phyloP scores from a whole-genome alignment of 2,888 invertebrate genomes.

The Aplocera efformata region DNA sequence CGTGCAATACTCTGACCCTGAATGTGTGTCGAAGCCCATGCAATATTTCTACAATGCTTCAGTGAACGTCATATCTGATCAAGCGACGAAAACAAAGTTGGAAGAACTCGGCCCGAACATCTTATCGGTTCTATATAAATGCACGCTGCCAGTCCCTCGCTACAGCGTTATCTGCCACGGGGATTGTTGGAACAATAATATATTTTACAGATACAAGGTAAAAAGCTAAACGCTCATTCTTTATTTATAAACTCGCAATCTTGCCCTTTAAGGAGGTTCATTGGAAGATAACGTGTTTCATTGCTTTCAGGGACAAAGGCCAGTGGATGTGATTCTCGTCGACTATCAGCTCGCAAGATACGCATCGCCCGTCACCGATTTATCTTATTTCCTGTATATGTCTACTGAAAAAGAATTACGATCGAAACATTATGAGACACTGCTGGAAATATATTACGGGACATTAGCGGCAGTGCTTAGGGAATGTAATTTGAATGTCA shows the following conservation, averaged over 20 bases:
- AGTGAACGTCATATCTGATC: conserved; percentile 46
- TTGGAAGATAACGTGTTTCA: conserved; percentile 20
- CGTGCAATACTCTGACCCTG: conserved; percentile 51
- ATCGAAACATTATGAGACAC: conserved; percentile 42
- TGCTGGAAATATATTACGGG: conserved; percentile 54
- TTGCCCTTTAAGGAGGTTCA: conserved; percentile 17
- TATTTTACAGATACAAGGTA: conserved; percentile 54
- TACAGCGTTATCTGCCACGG: conserved; percentile 57
- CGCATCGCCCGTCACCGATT: conserved; percentile 58
- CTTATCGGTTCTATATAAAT: conserved; percentile 45
- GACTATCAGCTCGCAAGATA: conserved; percentile 56
- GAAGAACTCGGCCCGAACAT: conserved; percentile 42
- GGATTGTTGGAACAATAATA: conserved; percentile 65
- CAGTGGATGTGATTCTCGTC: conserved; percentile 53
- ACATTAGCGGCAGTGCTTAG: conserved; percentile 55
- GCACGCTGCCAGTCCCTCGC: conserved; percentile 36
- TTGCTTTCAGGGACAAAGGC: conserved; percentile 49
- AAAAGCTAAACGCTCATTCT: conserved; percentile 16
- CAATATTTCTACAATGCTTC: conserved; percentile 50
- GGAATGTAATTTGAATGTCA: conserved; percentile 49
- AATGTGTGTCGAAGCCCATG: conserved; percentile 44
- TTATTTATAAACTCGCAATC: conserved; percentile 18
- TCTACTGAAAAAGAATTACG: conserved; percentile 50
- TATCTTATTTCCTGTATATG: conserved; percentile 61
- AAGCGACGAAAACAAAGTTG: conserved; percentile 40